These are phyloP conservation scores for Drosophila vallismaia DNA, from an alignment of 2,888 invertebrate genomes.

Conservation along the genomic window DNA sequence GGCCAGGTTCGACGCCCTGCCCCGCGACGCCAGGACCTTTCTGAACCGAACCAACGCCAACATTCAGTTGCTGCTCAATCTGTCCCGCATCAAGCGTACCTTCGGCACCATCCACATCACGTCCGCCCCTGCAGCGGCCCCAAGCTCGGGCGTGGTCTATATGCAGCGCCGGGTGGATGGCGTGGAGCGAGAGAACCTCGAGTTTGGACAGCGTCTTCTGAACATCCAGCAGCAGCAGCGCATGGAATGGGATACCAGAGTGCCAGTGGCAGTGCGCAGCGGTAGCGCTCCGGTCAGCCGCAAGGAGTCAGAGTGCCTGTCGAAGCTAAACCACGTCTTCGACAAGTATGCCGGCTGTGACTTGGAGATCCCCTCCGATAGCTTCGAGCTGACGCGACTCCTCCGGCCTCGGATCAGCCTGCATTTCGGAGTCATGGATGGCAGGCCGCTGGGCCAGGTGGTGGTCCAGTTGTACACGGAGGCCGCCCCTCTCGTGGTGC, in stretches of 20 bases:
- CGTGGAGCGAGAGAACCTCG: slow-evolving; percentile 6
- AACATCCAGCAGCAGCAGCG: slow-evolving; percentile 6
- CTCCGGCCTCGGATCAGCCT: slow-evolving; percentile 70
- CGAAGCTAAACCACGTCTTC: background rate
- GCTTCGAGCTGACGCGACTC: slow-evolving; percentile 22
- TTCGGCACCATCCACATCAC: background rate
- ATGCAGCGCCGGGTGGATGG: slow-evolving; percentile 2
- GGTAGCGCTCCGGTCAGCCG: too few relatives aligned
- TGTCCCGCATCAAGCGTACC: slow-evolving; percentile 38
- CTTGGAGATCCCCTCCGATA: slow-evolving; percentile 37
- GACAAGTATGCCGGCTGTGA: slow-evolving; percentile 40
- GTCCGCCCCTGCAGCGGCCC: too few relatives aligned
- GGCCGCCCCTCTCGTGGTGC: slow-evolving; percentile 70
- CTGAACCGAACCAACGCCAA: slow-evolving; percentile 31
- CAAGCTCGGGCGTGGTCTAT: too few relatives aligned
- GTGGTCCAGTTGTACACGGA: slow-evolving; percentile 71
- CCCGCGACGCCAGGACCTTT: slow-evolving; percentile 23
- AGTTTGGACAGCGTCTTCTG: slow-evolving; percentile 27
- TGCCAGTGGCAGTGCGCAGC: background rate
- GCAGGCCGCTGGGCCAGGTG: slow-evolving; percentile 61
- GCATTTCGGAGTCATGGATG: slow-evolving; percentile 60
- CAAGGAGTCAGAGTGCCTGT: background rate
- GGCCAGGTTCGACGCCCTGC: slow-evolving; percentile 28
- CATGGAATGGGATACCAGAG: background rate
- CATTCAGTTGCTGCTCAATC: slow-evolving; percentile 26